These are phyloP conservation scores for Caenorhabditis panamensis DNA, from an alignment of 2,888 invertebrate genomes.

Conservation along the genomic window DNA sequence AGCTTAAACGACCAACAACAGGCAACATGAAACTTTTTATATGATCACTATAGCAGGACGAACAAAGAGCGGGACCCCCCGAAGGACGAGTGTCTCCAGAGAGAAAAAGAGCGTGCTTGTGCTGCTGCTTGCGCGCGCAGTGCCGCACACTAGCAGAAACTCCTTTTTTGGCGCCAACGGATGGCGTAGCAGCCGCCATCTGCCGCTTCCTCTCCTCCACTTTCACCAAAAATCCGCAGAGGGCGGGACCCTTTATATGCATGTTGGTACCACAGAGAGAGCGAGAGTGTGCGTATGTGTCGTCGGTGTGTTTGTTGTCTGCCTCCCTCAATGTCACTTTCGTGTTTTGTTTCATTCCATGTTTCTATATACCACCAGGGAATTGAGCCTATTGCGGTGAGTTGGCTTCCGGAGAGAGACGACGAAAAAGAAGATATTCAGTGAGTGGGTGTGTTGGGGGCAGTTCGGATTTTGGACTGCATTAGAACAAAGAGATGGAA, in stretches of 20 bases:
- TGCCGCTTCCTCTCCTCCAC: slow-evolving; percentile 54
- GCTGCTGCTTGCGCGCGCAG: slow-evolving; percentile 44
- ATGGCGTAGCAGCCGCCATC: slow-evolving; percentile 61
- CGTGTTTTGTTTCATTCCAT: slow-evolving; percentile 54
- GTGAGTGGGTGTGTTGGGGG: slow-evolving; percentile 38
- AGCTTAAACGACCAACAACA: slow-evolving; percentile 27
- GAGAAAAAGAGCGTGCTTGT: slow-evolving; percentile 52
- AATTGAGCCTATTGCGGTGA: slow-evolving; percentile 47
- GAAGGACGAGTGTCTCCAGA: slow-evolving; percentile 65
- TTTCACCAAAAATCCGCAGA: slow-evolving; percentile 55
- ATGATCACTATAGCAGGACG: slow-evolving; percentile 59
- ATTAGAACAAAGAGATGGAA: slow-evolving; percentile 35
- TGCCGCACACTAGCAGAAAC: slow-evolving; percentile 57
- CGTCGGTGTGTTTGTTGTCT: slow-evolving; percentile 60
- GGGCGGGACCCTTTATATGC: slow-evolving; percentile 55
- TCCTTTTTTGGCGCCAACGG: slow-evolving; percentile 60
- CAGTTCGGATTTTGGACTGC: slow-evolving; percentile 43
- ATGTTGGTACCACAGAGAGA: slow-evolving; percentile 10
- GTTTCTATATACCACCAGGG: slow-evolving; percentile 53
- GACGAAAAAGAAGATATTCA: slow-evolving; percentile 38
- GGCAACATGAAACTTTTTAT: slow-evolving; percentile 59
- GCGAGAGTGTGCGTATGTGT: slow-evolving; percentile 43
- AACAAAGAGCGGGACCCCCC: slow-evolving; percentile 57
- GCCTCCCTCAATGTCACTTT: slow-evolving; percentile 46
- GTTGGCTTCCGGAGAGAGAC: slow-evolving; percentile 5